Evolutionary conservation across 53 echinoderm and acorn worm species (phyloP), one percentile per base, ranked within the genome.

Genomic region (Echinarachnius parma): DNA sequence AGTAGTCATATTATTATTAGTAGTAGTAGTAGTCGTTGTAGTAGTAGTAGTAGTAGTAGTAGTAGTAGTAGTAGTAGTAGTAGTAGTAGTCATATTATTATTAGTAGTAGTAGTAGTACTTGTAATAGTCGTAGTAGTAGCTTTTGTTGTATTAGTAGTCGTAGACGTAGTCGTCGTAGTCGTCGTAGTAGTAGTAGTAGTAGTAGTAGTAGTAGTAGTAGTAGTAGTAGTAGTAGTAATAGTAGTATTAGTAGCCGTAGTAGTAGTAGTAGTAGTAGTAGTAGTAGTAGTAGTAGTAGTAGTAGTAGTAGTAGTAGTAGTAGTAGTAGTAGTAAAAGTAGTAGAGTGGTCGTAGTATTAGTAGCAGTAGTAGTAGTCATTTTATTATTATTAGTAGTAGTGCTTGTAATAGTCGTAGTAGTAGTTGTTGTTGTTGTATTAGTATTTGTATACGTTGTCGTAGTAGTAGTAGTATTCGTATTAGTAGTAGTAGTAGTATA

Each of bases 1-100:
- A 50, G 20, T 11, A 50, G 20, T 11, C 9, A n/a, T 11, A 50
- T 4, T 11, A 50, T 4, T 11, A 50, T 4, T 11, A 50, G 20
- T 11, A 50, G 20, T 50, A 50, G 20, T 11, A 50, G 20, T 11
- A 50, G 14, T 13, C 9, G 20, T 50, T 13, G 50, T 13, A 49
- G 50, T 13, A 49, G 50, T 13, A 49, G 50, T 13, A 49, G 50
- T 13, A 49, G 50, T 13, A 49, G 50, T 13, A 49, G 50, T 13
- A 49, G 50, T 13, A 49, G 50, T 49, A 49, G 50, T 49, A 58
- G 58, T 58, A 28, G 58, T 28, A 58, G 27, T 46, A 64, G 64
- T 44, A 9, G 64, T 0, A 25, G 64, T 26, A 30, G 48, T 66
- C 9, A 46, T 46, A n/a, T 21, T 9, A 9, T 10, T 34, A 21